Evolutionary conservation across 1,140 invertebrate genomes (phyloP), one percentile per base, ranked within the genome.

Genomic region (Bombus soroeensis): DNA sequence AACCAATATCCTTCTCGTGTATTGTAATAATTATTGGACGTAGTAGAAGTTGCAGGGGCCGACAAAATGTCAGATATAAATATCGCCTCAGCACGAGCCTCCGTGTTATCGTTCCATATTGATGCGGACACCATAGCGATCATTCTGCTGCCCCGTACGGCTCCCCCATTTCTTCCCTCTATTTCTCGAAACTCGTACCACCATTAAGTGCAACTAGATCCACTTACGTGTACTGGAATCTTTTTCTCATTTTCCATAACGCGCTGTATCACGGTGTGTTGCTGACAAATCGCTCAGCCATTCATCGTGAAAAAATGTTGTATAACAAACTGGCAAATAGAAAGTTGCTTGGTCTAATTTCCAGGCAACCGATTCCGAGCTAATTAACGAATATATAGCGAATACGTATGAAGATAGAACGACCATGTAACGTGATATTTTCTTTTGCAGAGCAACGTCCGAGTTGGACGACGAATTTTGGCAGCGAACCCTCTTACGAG

Each of bases 71-170:
- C 81, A 75, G 81, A 82, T 47, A 82, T 32, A 82, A 82, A 82
- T 82, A 82, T 75, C 57, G 81, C 32, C 81, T 22, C 71, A 47
- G 81, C 81, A 82, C 81, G 81, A 75, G 71, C 41, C 81, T 37
- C 57, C 72, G 57, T 64, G 78, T 83, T 78, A 79, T 88, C 87
- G 83, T 88, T 85, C 53, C 72, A 80, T 74, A 68, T 88, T 89
- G 85, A 90, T 84, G 79, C 70, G 79, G 62, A 89, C 90, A 91
- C 85, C 89, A 75, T 90, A 71, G 81, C 75, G 85, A 85, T 74
- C 85, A 83, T 81, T 77, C 81, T 59, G n/a, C 64, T 72, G 32
- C 78, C 22, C 57, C 70, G 73, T 83, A 73, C 73, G 59, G 76
- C 70, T 74, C 87, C 79, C 70, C 53, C 22, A 64, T 64, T 64